Conservation (phyloP, 2,888 invertebrate genomes). For the Thereva unica region DNA sequence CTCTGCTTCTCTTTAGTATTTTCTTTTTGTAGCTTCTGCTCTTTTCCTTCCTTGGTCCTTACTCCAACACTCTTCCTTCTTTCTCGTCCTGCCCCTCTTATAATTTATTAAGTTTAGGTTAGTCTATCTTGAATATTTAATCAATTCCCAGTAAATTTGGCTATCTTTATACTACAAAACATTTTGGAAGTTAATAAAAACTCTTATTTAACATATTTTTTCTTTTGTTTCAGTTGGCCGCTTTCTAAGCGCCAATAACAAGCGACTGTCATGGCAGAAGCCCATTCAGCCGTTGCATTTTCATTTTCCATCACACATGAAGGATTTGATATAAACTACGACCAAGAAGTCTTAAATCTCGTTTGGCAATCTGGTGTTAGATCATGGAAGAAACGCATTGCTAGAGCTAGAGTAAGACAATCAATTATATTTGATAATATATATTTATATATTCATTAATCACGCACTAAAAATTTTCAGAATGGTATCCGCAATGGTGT, state of each 20-base stretch:
- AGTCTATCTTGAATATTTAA: too few relatives aligned
- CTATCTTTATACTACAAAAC: too few relatives aligned
- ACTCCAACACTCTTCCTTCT: too few relatives aligned
- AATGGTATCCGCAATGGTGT: constrained; percentile 95
- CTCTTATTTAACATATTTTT: too few relatives aligned
- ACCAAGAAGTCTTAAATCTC: constrained; percentile 91
- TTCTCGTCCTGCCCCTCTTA: too few relatives aligned
- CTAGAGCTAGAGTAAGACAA: constrained; percentile 81
- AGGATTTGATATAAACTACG: constrained; percentile 97
- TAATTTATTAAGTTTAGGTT: too few relatives aligned
- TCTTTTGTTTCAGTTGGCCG: too few relatives aligned
- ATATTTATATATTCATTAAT: not conserved
- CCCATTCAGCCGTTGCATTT: constrained; percentile 96
- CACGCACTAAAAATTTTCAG: constrained; percentile 61
- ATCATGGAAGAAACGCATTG: constrained; percentile 93
- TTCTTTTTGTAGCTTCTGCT: too few relatives aligned
- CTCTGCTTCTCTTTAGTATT: too few relatives aligned
- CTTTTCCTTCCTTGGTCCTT: too few relatives aligned
- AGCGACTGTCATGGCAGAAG: constrained; percentile 83
- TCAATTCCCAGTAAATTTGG: too few relatives aligned
- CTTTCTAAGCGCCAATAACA: not conserved
- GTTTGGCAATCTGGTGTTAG: constrained; percentile 94
- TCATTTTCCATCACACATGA: constrained; percentile 97
- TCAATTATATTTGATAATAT: constrained; percentile 2
- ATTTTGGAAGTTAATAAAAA: too few relatives aligned